Base-by-base conservation (phyloP, 2,888 invertebrate species). In the Gastrophysa polygoni region DNA sequence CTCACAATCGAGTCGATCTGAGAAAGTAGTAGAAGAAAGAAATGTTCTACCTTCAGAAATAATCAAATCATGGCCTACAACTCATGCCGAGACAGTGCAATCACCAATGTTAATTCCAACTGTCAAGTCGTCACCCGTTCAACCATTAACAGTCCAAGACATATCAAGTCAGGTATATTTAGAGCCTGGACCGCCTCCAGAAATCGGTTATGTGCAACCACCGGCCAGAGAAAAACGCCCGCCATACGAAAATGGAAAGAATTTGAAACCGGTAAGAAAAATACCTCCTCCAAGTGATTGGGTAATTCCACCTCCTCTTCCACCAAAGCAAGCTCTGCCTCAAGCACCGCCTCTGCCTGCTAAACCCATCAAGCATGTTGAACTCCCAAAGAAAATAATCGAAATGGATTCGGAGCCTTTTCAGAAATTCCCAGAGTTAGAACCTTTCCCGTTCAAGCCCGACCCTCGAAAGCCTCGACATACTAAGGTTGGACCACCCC, bases 121-220 rank as follows among this genome's bases (percentile, higher is more conserved):
- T 18, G 65, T 73, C 8, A 72, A 73, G 29, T 64, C 68, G 21
- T 60, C 73, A 48, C 68, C 77, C 20, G 78, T 81, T 54, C 66
- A 81, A 57, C 81, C 81, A 34, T 77, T 82, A 67, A 81, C 82
- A 16, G 79, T 80, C 8, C 82, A 82, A 68, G 81, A 82, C 70
- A 81, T 82, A 29, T 76, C 84, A 7, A 79, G 84, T 67, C 84
- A 85, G 69, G 80, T 87, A 3, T 80, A 83, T 67, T 74, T 89
- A n/a, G 85, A 88, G 74, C 89, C 89, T 0, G 90, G 89, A 3
- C 83, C 88, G 10, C 88, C 89, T 2, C 89, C 89, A 14, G 88
- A 89, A 80, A 87, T 90, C 7, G 87, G 84, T 44, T 90, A 84
- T 77, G 86, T 87, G 0, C 85, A 86, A 24, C 63, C 63, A 17